Percentiles rank a stretch among this genome's conserved stretches.
Conservation (phyloP, 2,113 vertebrate genomes). For the Podocnemis expansa region DNA sequence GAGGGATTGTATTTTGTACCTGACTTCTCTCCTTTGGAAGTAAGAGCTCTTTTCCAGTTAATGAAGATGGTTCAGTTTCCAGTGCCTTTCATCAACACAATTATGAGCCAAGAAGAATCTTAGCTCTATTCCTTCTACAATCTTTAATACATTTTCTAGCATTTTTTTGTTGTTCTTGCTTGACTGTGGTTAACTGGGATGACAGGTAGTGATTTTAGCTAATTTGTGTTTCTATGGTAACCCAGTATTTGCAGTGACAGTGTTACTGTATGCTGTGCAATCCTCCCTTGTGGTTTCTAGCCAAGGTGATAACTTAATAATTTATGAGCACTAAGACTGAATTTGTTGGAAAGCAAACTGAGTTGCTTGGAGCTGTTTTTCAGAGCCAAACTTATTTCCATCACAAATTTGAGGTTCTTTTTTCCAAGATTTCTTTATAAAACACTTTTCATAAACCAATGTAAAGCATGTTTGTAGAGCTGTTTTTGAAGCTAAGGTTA, state of each 20-base stretch:
- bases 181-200: constrained; percentile 33
- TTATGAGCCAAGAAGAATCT: not conserved
- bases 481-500: constrained; percentile 8
- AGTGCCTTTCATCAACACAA: not conserved
- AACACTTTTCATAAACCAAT: constrained; percentile 34
- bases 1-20: accelerated
- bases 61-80: not conserved
- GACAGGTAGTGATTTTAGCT: constrained; percentile 66
- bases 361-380: constrained; percentile 53
- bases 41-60: not conserved
- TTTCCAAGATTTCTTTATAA: constrained; percentile 53
- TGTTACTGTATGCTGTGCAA: constrained; percentile 53
- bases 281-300: constrained; percentile 28
- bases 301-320: constrained; percentile 59
- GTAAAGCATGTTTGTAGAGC: not conserved
- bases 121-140: constrained; percentile 24
- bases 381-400: constrained; percentile 49
- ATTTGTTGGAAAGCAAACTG: constrained; percentile 49
- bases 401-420: constrained; percentile 47
- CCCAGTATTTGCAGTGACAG: constrained; percentile 51
- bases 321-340: constrained; percentile 54
- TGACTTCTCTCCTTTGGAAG: accelerated
- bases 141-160: constrained; percentile 27
- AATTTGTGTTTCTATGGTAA: constrained; percentile 69
- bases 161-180: constrained; percentile 38